phyloP scores from a whole-genome alignment of 1,140 invertebrate species.

The Aphelinus certus region DNA sequence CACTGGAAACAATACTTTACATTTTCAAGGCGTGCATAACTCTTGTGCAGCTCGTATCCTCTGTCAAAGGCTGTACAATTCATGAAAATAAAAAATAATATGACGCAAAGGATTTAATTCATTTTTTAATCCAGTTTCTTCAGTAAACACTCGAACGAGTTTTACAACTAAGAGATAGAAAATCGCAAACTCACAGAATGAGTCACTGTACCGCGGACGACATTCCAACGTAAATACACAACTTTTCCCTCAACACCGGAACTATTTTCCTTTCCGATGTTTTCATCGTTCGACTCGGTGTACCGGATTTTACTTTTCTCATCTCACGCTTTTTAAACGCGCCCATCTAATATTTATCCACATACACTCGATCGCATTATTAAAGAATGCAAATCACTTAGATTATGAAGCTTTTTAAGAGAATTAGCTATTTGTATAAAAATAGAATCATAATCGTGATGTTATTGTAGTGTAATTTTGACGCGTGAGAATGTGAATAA shows the following conservation, averaged over 20 bases:
- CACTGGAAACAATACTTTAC: no score
- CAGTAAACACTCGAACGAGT: constrained; percentile 7
- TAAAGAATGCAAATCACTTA: background rate
- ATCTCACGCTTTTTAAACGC: constrained; percentile 3
- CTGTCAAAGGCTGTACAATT: background rate
- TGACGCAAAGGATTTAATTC: no score
- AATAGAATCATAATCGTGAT: background rate
- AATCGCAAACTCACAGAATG: background rate
- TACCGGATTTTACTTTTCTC: constrained; percentile 22
- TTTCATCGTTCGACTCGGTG: constrained; percentile 4
- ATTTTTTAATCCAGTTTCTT: background rate
- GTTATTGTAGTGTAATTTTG: background rate
- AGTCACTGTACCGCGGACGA: background rate
- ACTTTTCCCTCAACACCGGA: constrained; percentile 3
- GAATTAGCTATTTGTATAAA: background rate
- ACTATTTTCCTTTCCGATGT: constrained; percentile 9
- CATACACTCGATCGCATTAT: background rate
- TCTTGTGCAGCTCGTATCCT: no score
- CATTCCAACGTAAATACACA: constrained; percentile 9
- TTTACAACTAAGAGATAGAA: background rate
- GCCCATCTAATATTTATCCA: background rate
- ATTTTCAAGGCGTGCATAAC: no score
- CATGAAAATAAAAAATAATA: background rate
- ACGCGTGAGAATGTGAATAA: background rate
- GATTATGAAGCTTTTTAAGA: background rate